Evolutionary conservation across 2,113 vertebrate species (phyloP), one percentile per base, ranked within the genome.

Genomic region (Heterochromis multidens): DNA sequence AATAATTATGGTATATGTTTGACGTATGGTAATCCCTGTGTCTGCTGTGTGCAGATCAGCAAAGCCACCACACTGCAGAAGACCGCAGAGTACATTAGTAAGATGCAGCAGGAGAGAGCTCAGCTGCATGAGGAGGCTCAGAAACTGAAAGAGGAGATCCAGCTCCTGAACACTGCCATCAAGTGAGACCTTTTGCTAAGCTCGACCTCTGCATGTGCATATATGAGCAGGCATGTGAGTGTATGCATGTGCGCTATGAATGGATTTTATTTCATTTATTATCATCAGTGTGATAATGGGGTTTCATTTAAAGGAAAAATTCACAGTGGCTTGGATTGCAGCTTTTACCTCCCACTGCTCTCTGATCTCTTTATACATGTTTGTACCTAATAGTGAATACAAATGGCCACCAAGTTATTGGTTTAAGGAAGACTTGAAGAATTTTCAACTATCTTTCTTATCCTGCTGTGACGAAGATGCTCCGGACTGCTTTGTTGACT

Each of bases 31-130:
- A 31, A 87, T 29, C 19, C 58, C 37, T 81, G 31, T 85, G 58
- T 88, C 33, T 84, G 43, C 77, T 25, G 78, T 10, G 12, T 0
- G 67, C 94, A 99, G 99, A 97, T 99, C 92, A 99, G 99, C 93
- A 99, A 99, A 90, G 98, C 99, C 74, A 98, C 97, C 57, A 99
- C 97, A 0, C 90, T 99, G 93, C 98, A 99, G 93, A 99, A 99
- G 96, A 99, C 99, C 0, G 97, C 96, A 0, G 97, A 99, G 87
- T 99, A 99, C 91, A 98, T 99, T 88, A 89, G 93, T 82, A 98
- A 99, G 95, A 96, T 99, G 95, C 99, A 99, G 96, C 98, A 99
- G 94, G 99, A 99, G 89, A 95, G 98, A 56, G 89, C 95, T 0
- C 96, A 97, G 86, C 94, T 99, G 88, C 98, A 98, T n/a, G 98